Conservation (phyloP, 2,797 vertebrate species). For the Xiphophorus birchmanni region DNA sequence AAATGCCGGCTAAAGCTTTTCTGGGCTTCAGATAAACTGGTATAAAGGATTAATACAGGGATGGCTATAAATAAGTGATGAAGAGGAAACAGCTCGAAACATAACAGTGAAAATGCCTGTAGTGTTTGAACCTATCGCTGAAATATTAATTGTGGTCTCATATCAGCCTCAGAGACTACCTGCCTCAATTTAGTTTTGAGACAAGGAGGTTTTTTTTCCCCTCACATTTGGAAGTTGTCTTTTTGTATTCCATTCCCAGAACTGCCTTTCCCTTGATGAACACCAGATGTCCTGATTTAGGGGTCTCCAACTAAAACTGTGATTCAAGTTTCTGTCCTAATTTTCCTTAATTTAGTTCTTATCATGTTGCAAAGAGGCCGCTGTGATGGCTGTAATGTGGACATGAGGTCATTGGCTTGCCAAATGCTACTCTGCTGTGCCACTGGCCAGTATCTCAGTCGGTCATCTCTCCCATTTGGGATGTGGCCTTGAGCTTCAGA, state of each 20-base stretch:
- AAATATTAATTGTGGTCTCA: slow-evolving; percentile 72
- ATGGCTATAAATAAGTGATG: slow-evolving; percentile 76
- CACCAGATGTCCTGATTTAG: slow-evolving; percentile 13
- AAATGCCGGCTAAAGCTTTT: slow-evolving; percentile 37
- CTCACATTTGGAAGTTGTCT: background rate
- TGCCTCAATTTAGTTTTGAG: slow-evolving; percentile 37
- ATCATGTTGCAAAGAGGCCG: slow-evolving; percentile 12
- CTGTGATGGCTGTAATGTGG: slow-evolving; percentile 44
- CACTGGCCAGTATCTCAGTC: slow-evolving; percentile 58
- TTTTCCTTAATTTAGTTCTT: slow-evolving; percentile 41
- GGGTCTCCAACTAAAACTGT: slow-evolving; percentile 10
- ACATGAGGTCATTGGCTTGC: slow-evolving; percentile 61
- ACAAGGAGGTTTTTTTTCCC: slow-evolving; percentile 15
- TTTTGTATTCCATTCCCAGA: slow-evolving; percentile 14
- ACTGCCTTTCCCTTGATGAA: background rate
- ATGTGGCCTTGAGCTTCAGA: slow-evolving; percentile 59
- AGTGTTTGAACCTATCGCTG: slow-evolving; percentile 55
- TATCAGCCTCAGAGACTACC: slow-evolving; percentile 52
- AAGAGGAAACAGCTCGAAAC: slow-evolving; percentile 54
- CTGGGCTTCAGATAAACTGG: slow-evolving; percentile 43
- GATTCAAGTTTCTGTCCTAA: slow-evolving; percentile 28
- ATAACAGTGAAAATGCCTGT: slow-evolving; percentile 63
- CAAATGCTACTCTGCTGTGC: slow-evolving; percentile 45
- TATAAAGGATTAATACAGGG: slow-evolving; percentile 67
- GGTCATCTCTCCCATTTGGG: slow-evolving; percentile 49